Percentiles rank a stretch among this genome's conserved stretches.
Conservation (phyloP, 1,140 invertebrate genomes). For the Batillaria attramentaria region DNA sequence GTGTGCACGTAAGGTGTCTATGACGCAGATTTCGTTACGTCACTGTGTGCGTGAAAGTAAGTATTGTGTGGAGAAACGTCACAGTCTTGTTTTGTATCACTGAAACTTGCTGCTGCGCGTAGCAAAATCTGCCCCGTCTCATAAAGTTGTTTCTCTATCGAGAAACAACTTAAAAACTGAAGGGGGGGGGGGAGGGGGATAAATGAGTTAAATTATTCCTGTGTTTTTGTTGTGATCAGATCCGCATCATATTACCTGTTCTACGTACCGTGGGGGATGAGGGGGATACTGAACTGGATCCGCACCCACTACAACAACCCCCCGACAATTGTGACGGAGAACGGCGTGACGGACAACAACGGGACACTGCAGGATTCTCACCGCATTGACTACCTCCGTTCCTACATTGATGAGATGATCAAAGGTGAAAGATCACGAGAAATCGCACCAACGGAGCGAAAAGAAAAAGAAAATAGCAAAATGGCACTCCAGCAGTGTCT, state of each 20-base stretch:
- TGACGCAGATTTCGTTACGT: no score
- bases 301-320: slow-evolving; percentile 76
- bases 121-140: no score
- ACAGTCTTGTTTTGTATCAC: no score
- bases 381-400: slow-evolving; percentile 73
- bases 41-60: no score
- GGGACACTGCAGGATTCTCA: slow-evolving; percentile 73
- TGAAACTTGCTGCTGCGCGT: no score
- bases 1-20: no score
- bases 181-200: no score
- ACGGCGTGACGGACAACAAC: slow-evolving; percentile 75
- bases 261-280: slow-evolving; percentile 74
- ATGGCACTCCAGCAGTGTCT: background rate
- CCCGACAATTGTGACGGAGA: slow-evolving; percentile 78
- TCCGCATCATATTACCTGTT: slow-evolving; percentile 23
- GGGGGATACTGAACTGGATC: slow-evolving; percentile 78
- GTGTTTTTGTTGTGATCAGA: background rate
- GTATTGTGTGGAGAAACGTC: no score
- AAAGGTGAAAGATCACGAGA: slow-evolving; percentile 63
- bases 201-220: no score
- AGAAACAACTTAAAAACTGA: no score
- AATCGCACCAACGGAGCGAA: background rate
- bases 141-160: no score
- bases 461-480: background rate
- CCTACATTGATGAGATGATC: slow-evolving; percentile 78